Base-by-base conservation (phyloP, 2,888 invertebrate species). In the Stenoptilia bipunctidactyla region DNA sequence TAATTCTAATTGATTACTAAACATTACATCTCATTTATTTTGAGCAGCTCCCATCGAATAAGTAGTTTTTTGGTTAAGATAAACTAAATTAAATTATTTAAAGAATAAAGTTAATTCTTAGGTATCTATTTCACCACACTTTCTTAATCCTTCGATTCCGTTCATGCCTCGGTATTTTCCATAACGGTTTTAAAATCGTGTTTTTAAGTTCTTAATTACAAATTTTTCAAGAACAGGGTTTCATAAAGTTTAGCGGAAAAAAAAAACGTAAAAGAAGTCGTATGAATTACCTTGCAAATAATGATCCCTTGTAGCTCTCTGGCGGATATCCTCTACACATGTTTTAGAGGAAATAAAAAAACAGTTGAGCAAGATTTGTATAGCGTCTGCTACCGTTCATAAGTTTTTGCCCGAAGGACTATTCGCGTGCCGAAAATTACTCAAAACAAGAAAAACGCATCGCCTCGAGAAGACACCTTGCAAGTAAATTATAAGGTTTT, bases 261-360 rank as follows among this genome's bases (percentile, higher is more conserved):
- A 37, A 30, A 2, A 36, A 37, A n/a, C 6, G 13, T 14, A 34
- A 34, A 14, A 13, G 27, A 56, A 66, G 67, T 68, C 66, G 59
- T 58, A 57, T 65, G 55, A 55, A 63, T 61, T 61, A 58, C 64
- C 61, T 43, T 47, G 58, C 50, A 47, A 48, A 53, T 77, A 77
- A 82, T 76, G 68, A 74, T 60, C 73, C 66, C 63, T 69, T 63
- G 55, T 54, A 59, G 58, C 57, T 57, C 52, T 55, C 51, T 59
- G 61, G 54, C 77, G 82, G 82, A 82, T 77, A 80, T 82, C 82
- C 82, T 76, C 56, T 58, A 60, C 71, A 69, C 67, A 64, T 65
- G 69, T 66, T 61, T 34, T 58, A 58, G 60, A 61, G 55, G 58
- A 70, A 69, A 68, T 58, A 69, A 66, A 70, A 69, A 61, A 52